Evolutionary conservation across 2,888 invertebrate genomes (phyloP).

Genomic region (Mantis religiosa): DNA sequence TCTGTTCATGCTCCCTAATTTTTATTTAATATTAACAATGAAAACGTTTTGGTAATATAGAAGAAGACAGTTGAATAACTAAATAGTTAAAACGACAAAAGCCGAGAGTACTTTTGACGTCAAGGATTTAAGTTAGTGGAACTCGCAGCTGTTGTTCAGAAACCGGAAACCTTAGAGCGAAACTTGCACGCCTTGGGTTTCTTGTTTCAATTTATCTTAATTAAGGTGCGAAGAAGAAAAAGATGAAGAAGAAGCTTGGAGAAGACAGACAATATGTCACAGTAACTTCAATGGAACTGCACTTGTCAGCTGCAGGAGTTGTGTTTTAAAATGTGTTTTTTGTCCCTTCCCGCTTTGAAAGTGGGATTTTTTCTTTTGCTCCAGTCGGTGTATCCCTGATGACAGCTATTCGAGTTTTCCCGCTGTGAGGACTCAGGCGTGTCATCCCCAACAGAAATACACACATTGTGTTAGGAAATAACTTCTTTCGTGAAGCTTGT

Average conservation of each 20-base stretch:
- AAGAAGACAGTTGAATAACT: too few relatives aligned
- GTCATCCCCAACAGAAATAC: too few relatives aligned
- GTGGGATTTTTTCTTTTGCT: neutral
- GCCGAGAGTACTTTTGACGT: too few relatives aligned
- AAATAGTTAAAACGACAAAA: too few relatives aligned
- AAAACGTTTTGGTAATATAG: too few relatives aligned
- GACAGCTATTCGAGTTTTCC: neutral
- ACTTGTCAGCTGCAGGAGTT: neutral
- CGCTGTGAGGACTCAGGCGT: too few relatives aligned
- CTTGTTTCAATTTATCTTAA: neutral
- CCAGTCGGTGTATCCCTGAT: neutral
- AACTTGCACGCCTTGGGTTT: neutral
- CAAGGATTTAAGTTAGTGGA: too few relatives aligned
- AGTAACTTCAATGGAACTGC: neutral
- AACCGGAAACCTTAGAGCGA: neutral
- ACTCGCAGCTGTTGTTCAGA: neutral
- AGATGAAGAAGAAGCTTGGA: neutral
- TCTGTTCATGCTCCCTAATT: too few relatives aligned
- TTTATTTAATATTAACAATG: too few relatives aligned
- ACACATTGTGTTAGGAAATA: too few relatives aligned
- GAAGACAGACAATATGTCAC: neutral
- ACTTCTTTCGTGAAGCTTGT: too few relatives aligned
- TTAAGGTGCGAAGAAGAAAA: neutral
- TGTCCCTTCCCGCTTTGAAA: neutral
- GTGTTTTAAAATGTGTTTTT: neutral